Evolutionary conservation across 2,888 invertebrate genomes (phyloP), one percentile per base, ranked within the genome.

Genomic region (Tenodera sinensis): DNA sequence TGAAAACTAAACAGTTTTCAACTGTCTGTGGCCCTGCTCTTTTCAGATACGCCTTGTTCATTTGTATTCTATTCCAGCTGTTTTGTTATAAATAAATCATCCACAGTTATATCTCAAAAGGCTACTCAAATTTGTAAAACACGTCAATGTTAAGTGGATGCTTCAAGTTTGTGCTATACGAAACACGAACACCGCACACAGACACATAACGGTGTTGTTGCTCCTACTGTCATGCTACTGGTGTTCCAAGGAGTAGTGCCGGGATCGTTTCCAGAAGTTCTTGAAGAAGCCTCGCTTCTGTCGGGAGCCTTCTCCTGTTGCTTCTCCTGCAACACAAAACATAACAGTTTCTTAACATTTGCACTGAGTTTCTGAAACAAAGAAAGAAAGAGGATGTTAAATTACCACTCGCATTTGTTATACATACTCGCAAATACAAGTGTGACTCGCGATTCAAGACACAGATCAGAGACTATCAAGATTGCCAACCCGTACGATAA

Each of bases 251-350:
- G 97, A 97, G 93, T 97, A 97, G 93, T 97, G 97, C 91, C 97
- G 96, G 91, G 97, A 97, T 92, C 97, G 96, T 93, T 97, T 97
- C 97, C 97, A 98, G 92, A 97, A 96, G 93, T 96, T 97, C 94
- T 97, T 97, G 94, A 98, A 98, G 93, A 98, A 97, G 91, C 97
- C 97, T 93, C 97, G 97, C 93, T 97, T 97, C 94, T 97, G 97
- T 91, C 97, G 96, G 15, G 85, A 28, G 28, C 42, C 42, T 42
- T 88, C 88, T 12, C 83, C 87, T 3, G 89, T 28, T 25, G 83
- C 15, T 83, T 86, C 89, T 4, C 89, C 89, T 88, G 83, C n/a
- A 88, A 88, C 81, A 88, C 34, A 88, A 42, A 71, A 71, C 54
- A 71, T 20, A 20, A 71, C 54, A 20, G 4, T 71, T 20, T 15